Conservation (phyloP, 2,888 invertebrate genomes). For the Mylabris sibirica region DNA sequence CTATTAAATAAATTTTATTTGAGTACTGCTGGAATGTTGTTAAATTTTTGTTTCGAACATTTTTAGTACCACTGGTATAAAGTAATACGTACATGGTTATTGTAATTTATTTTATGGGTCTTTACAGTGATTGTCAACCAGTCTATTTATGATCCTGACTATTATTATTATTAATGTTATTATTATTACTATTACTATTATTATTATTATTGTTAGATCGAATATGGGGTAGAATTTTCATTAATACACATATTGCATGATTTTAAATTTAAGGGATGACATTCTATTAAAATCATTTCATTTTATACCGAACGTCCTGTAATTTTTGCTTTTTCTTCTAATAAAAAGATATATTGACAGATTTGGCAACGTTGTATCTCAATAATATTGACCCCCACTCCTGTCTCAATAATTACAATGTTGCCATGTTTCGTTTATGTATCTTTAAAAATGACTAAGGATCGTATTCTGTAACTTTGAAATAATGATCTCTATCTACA, state of each 20-base stretch:
- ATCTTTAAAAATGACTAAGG: no score
- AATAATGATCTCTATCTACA: no score
- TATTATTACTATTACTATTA: neutral
- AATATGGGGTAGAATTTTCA: slow-evolving; percentile 42
- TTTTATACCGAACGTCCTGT: neutral
- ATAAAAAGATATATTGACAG: no score
- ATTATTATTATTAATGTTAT: neutral
- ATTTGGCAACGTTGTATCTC: no score
- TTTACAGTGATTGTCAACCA: slow-evolving; percentile 6
- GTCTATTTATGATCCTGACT: slow-evolving; percentile 1
- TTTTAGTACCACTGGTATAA: slow-evolving; percentile 24
- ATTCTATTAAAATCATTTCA: slow-evolving; percentile 30
- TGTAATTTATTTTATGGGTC: slow-evolving; percentile 26
- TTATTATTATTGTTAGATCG: slow-evolving; percentile 6
- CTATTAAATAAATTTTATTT: no score
- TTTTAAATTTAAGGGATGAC: slow-evolving; percentile 37
- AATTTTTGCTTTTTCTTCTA: no score
- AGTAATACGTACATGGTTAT: slow-evolving; percentile 37
- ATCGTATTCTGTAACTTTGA: no score
- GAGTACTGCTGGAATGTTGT: neutral
- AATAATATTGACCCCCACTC: no score
- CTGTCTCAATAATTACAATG: no score
- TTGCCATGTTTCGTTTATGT: no score
- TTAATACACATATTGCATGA: slow-evolving; percentile 49
- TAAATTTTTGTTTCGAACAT: neutral